These are phyloP conservation scores for Rhincodon typus DNA, from an alignment of 2,797 vertebrate genomes.

Conservation along the genomic window DNA sequence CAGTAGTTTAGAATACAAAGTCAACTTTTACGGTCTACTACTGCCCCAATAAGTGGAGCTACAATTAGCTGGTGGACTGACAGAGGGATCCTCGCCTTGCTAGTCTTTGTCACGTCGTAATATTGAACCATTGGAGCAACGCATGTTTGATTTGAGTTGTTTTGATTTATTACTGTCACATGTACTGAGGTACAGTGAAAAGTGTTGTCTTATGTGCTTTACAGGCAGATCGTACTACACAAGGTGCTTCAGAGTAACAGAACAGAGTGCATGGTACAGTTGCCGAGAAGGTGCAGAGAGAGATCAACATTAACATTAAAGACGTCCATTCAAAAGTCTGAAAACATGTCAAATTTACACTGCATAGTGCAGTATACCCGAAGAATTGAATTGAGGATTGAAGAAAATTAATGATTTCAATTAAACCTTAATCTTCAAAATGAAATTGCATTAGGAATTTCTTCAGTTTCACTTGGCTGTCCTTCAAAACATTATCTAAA, in stretches of 20 bases:
- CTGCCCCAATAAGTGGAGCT: neutral
- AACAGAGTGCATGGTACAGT: too few relatives aligned
- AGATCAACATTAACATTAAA: too few relatives aligned
- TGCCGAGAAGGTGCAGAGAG: too few relatives aligned
- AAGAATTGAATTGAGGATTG: neutral
- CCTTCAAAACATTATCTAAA: neutral
- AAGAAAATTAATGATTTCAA: neutral
- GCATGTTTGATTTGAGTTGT: neutral
- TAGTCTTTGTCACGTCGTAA: neutral
- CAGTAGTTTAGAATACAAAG: neutral
- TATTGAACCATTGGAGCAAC: neutral
- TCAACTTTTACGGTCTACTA: neutral
- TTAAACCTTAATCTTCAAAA: neutral
- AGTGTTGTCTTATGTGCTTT: too few relatives aligned
- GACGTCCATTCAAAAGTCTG: too few relatives aligned
- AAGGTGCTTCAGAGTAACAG: too few relatives aligned
- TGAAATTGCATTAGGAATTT: neutral
- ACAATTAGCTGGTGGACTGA: neutral
- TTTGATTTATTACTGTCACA: too few relatives aligned
- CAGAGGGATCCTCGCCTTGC: neutral
- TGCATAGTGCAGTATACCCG: neutral
- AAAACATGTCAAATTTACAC: neutral
- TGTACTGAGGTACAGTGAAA: too few relatives aligned
- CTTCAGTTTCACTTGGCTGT: neutral
- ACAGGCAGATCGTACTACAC: too few relatives aligned